Evolutionary conservation across 2,888 invertebrate species (phyloP).

Genomic region (Lamellibrachia columna): DNA sequence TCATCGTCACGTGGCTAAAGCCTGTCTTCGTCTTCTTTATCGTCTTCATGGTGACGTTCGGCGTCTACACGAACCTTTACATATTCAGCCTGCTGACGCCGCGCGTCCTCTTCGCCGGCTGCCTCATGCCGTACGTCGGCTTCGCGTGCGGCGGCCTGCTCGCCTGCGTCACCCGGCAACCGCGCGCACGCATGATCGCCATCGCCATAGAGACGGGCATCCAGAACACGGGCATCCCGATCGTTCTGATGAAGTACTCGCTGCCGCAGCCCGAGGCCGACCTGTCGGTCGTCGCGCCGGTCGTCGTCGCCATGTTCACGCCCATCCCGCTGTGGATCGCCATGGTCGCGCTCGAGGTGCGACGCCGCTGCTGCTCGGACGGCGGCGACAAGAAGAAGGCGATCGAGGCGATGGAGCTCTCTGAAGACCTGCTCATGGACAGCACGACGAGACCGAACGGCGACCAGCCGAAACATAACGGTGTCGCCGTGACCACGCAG

Average conservation of each 20-base stretch:
- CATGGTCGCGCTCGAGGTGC: background rate
- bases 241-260: slow-evolving; percentile 84
- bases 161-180: slow-evolving; percentile 49
- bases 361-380: background rate
- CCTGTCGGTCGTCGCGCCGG: slow-evolving; percentile 75
- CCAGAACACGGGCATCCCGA: slow-evolving; percentile 92
- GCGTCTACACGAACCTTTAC: slow-evolving; percentile 80
- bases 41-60: slow-evolving; percentile 65
- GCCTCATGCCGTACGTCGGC: slow-evolving; percentile 59
- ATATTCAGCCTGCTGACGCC: slow-evolving; percentile 84
- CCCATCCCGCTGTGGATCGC: slow-evolving; percentile 42
- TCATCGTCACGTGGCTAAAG: slow-evolving; percentile 59
- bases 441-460: background rate
- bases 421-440: background rate
- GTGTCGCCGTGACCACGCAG: slow-evolving; percentile 17
- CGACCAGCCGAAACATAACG: background rate
- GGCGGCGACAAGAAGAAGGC: background rate
- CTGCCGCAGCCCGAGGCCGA: slow-evolving; percentile 87
- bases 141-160: slow-evolving; percentile 55
- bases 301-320: slow-evolving; percentile 42
- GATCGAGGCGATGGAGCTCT: background rate
- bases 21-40: slow-evolving; percentile 67
- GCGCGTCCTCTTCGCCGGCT: slow-evolving; percentile 44
- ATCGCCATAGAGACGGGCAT: slow-evolving; percentile 87
- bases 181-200: slow-evolving; percentile 68